phyloP scores from a whole-genome alignment of 1,140 invertebrate species.

The Lanistes nyassanus region DNA sequence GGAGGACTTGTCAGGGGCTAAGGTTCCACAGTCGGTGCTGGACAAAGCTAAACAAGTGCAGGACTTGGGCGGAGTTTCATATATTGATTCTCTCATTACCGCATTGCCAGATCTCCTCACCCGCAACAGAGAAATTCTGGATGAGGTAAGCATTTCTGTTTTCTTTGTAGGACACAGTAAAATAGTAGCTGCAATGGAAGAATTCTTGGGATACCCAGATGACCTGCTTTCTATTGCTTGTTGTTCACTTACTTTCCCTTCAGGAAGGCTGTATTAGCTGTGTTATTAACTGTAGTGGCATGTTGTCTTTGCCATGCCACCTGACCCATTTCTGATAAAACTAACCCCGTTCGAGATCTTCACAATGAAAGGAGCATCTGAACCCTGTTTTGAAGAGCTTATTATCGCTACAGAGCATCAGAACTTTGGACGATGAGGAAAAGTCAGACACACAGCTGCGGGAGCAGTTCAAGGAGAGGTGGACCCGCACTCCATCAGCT shows the following conservation, averaged over 20 bases:
- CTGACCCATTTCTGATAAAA: too few relatives aligned
- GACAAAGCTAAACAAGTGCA: slow-evolving; percentile 80
- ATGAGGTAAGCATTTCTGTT: slow-evolving; percentile 82
- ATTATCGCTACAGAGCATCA: slow-evolving; percentile 67
- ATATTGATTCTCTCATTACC: slow-evolving; percentile 72
- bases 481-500: slow-evolving; percentile 88
- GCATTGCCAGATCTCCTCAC: slow-evolving; percentile 91
- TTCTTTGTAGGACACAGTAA: too few relatives aligned
- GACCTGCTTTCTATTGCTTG: too few relatives aligned
- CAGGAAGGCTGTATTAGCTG: too few relatives aligned
- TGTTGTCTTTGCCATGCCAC: too few relatives aligned
- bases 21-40: slow-evolving; percentile 87
- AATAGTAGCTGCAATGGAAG: too few relatives aligned
- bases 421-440: slow-evolving; percentile 91
- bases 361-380: too few relatives aligned
- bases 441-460: slow-evolving; percentile 88
- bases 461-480: slow-evolving; percentile 87
- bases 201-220: too few relatives aligned
- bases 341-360: too few relatives aligned
- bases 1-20: slow-evolving; percentile 82
- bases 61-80: slow-evolving; percentile 64
- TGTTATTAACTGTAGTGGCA: too few relatives aligned
- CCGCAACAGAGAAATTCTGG: slow-evolving; percentile 94
- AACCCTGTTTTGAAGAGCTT: too few relatives aligned
- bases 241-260: too few relatives aligned